phyloP scores from a whole-genome alignment of 2,113 vertebrate genomes.

The Saccopteryx bilineata region DNA sequence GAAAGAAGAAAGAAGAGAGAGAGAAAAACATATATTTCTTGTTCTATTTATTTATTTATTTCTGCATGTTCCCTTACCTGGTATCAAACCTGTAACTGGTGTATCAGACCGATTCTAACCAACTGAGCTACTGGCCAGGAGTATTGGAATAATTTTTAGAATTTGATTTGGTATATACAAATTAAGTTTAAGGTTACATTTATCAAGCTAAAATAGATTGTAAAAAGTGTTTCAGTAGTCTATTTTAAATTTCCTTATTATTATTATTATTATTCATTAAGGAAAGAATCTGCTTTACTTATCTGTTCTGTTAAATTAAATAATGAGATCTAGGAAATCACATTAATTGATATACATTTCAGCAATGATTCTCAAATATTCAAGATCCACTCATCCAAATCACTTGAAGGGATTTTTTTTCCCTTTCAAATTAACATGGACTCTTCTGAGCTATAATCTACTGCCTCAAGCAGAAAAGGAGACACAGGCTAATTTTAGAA shows the following conservation, averaged over 20 bases:
- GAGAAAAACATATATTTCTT: too few relatives aligned
- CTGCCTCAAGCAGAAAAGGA: neutral
- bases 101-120: too few relatives aligned
- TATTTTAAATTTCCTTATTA: neutral
- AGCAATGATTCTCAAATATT: neutral
- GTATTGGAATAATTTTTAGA: neutral
- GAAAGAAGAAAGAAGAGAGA: too few relatives aligned
- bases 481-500: neutral
- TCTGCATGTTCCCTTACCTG: too few relatives aligned
- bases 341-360: neutral
- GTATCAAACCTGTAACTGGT: too few relatives aligned
- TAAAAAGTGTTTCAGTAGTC: neutral
- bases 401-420: neutral
- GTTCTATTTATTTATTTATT: too few relatives aligned
- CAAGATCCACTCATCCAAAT: neutral
- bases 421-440: constrained; percentile 1
- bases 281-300: neutral
- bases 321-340: neutral
- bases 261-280: neutral
- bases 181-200: neutral
- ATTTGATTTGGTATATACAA: neutral
- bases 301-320: neutral
- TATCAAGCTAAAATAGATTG: neutral
- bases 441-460: neutral
- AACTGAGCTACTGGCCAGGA: too few relatives aligned